phyloP scores from a whole-genome alignment of 2,113 vertebrate genomes.

The Zosterops borbonicus region DNA sequence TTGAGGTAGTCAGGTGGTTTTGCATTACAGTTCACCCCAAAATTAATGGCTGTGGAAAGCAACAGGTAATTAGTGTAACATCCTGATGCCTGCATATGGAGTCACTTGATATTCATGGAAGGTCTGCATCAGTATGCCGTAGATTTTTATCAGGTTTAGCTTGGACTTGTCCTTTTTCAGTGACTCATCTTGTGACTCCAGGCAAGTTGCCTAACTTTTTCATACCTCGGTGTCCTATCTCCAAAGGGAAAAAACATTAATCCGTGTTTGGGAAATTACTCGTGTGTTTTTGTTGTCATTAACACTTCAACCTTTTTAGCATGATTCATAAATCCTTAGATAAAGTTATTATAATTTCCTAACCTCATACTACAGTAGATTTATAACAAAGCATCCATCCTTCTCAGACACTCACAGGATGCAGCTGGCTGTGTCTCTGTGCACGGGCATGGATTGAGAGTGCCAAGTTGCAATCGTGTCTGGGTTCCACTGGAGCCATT shows the following conservation, averaged over 20 bases:
- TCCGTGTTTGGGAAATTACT: background rate
- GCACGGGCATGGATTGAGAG: background rate
- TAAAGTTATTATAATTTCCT: background rate
- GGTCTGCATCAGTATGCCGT: background rate
- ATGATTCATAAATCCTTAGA: conserved; percentile 5
- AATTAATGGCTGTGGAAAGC: background rate
- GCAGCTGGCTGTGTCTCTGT: background rate
- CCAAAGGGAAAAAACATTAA: background rate
- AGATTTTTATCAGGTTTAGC: background rate
- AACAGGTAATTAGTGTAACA: background rate
- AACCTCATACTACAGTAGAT: background rate
- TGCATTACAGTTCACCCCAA: background rate
- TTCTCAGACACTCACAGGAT: background rate
- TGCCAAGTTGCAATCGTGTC: rapidly evolving
- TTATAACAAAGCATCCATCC: background rate
- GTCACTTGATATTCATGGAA: background rate
- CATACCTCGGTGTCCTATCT: background rate
- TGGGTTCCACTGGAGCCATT: background rate
- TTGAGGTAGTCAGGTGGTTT: background rate
- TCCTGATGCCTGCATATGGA: background rate
- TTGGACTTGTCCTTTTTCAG: background rate
- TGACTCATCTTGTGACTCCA: conserved; percentile 8
- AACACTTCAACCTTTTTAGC: background rate
- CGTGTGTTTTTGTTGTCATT: background rate
- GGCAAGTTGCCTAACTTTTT: conserved; percentile 26